Base-by-base conservation (phyloP, 2,113 vertebrate genomes). In the Dolichallabes microphthalmus region DNA sequence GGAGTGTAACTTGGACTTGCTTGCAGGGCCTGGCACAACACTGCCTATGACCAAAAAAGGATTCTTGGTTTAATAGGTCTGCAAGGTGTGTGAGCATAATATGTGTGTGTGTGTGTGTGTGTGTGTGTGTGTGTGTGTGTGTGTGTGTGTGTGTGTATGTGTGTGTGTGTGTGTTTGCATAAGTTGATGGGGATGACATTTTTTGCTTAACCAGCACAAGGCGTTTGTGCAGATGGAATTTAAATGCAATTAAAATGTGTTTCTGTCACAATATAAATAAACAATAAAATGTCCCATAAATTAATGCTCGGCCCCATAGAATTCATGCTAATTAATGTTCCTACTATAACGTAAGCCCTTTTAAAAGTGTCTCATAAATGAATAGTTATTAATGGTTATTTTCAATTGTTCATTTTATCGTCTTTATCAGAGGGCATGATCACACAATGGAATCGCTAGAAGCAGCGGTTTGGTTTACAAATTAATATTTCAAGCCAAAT, bases 41-140 rank as follows among this genome's bases (percentile, higher is more conserved):
- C 63, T 30, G 68, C n/a, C 79, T 82, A 2, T 75, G 58, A 80
- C 84, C 66, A 73, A 73, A 82, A 57, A 82, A 82, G 81, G 81
- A 82, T 30, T 73, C 52, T 12, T 78, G 30, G 53, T 35, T 55
- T 78, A 78, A 58, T 35, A 78, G 4, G 30, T 11, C 53, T 78
- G 19, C 55, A 78, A 53, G 50, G 73, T 73, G 35, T 73, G 69
- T 45, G 17, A 50, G 39, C 2, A 8, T 45, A 45, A 45, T 45
- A 45, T 50, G 2, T 73, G 20, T 68, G 11, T 68, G 32, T 71
- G 68, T 71, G 30, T 39, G 17, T 69, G 30, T 35, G 30, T 69
- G 68, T 69, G 30, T 69, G 66, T 69, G 12, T 69, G 30, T 19
- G 30, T 69, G 27, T 17, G 14, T 69, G 66, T 69, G 11, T 66